Percentiles rank a stretch among this genome's conserved stretches.
phyloP scores from a whole-genome alignment of 2,888 invertebrate genomes.

The Conistra vaccinii region DNA sequence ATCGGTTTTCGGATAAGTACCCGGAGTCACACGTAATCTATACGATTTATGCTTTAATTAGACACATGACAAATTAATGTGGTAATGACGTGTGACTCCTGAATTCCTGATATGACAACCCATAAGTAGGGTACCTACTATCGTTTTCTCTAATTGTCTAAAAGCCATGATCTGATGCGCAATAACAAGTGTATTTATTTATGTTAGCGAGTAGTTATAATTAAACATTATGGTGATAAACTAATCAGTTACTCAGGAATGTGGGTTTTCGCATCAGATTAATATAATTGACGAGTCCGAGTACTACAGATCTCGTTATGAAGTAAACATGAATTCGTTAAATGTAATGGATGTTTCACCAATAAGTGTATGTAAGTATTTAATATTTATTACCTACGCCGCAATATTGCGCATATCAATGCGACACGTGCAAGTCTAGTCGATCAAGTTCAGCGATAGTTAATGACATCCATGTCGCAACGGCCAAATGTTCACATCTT shows the following conservation, averaged over 20 bases:
- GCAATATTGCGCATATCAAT: no score
- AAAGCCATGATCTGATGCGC: no score
- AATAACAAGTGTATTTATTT: no score
- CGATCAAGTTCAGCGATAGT: neutral
- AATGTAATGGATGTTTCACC: constrained; percentile 6
- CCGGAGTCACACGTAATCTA: no score
- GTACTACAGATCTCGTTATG: neutral
- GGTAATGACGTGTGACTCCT: no score
- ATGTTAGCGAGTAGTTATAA: no score
- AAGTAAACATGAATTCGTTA: constrained; percentile 30
- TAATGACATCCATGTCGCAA: neutral
- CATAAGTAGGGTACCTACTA: no score
- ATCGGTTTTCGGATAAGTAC: no score
- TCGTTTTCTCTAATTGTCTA: no score
- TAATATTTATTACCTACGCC: neutral
- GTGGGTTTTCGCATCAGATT: constrained; percentile 14
- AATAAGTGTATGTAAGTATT: neutral
- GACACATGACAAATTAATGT: no score
- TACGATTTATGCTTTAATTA: no score
- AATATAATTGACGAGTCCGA: constrained; percentile 3
- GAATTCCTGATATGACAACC: no score
- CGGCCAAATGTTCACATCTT: neutral
- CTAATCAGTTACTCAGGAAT: constrained; percentile 34
- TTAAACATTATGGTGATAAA: constrained; percentile 6
- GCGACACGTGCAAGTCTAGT: constrained; percentile 14